Evolutionary conservation across 2,888 invertebrate species (phyloP).

Genomic region (Eudemis profundana): DNA sequence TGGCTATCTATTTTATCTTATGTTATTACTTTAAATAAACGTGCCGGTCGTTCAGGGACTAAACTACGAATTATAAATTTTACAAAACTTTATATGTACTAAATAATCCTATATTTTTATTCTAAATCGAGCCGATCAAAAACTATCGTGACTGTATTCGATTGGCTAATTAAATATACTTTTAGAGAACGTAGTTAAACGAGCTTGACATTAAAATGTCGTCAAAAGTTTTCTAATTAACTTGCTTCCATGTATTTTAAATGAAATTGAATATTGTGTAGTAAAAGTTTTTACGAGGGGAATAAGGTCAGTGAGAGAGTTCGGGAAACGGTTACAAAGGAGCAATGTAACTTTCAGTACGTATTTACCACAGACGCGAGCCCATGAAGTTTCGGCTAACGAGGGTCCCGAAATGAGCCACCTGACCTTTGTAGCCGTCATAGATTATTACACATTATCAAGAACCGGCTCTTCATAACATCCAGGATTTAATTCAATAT

Average conservation of each 20-base stretch:
- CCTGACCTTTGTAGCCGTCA: slow-evolving; percentile 46
- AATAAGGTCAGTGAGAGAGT: slow-evolving; percentile 34
- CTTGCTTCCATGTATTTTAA: slow-evolving; percentile 26
- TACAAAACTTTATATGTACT: no score
- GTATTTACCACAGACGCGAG: slow-evolving; percentile 48
- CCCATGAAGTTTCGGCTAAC: slow-evolving; percentile 51
- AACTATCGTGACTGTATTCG: no score
- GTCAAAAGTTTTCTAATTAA: slow-evolving; percentile 29
- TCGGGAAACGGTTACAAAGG: slow-evolving; percentile 50
- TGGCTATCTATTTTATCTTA: no score
- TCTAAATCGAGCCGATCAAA: no score
- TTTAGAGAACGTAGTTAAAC: neutral
- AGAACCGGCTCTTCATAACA: slow-evolving; percentile 6
- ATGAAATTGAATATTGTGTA: slow-evolving; percentile 36
- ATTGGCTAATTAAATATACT: neutral
- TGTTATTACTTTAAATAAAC: no score
- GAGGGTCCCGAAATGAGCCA: slow-evolving; percentile 47
- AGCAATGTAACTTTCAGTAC: slow-evolving; percentile 52
- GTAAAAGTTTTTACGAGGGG: slow-evolving; percentile 31
- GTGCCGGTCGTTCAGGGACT: no score
- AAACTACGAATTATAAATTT: no score
- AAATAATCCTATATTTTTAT: no score
- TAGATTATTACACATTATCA: slow-evolving; percentile 36
- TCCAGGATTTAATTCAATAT: neutral
- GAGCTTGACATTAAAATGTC: slow-evolving; percentile 12